phyloP scores from a whole-genome alignment of 1,140 invertebrate genomes.

The Tetramorium simillimum region DNA sequence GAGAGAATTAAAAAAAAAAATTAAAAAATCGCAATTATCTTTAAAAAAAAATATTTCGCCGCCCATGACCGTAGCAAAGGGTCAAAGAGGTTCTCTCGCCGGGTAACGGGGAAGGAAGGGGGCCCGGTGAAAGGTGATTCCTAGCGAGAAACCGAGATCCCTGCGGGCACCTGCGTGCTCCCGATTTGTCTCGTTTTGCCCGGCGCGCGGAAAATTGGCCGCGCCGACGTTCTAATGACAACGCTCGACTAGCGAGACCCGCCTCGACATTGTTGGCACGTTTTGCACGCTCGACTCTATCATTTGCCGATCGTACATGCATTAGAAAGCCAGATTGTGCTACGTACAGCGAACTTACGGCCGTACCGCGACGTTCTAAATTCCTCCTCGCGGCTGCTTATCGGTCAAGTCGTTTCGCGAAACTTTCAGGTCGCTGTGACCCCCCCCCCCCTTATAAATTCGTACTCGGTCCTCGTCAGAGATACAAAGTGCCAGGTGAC shows the following conservation, averaged over 20 bases:
- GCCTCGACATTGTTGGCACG: constrained; percentile 36
- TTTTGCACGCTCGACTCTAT: constrained; percentile 10
- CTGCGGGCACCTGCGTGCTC: constrained; percentile 55
- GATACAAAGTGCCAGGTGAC: neutral
- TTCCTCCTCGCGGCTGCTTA: constrained; percentile 5
- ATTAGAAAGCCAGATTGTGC: constrained; percentile 41
- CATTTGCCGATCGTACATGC: constrained; percentile 28
- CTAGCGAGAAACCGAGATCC: constrained; percentile 11
- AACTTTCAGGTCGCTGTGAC: neutral
- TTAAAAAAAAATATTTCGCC: constrained; percentile 39
- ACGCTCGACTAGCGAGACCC: constrained; percentile 12
- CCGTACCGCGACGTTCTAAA: constrained; percentile 9
- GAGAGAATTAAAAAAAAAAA: neutral
- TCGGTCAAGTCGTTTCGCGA: neutral
- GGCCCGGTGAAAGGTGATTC: constrained; percentile 76
- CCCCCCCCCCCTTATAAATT: neutral
- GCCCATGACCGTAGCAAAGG: constrained; percentile 38
- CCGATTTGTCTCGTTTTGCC: constrained; percentile 44
- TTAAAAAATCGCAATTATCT: neutral
- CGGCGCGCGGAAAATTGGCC: constrained; percentile 13
- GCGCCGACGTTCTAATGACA: constrained; percentile 5
- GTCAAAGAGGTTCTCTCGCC: constrained; percentile 43
- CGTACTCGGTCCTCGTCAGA: too few relatives aligned
- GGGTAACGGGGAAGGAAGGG: constrained; percentile 7
- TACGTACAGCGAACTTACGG: neutral